Evolutionary conservation across 2,888 invertebrate species (phyloP).

Genomic region (Willowsia nigromaculata): DNA sequence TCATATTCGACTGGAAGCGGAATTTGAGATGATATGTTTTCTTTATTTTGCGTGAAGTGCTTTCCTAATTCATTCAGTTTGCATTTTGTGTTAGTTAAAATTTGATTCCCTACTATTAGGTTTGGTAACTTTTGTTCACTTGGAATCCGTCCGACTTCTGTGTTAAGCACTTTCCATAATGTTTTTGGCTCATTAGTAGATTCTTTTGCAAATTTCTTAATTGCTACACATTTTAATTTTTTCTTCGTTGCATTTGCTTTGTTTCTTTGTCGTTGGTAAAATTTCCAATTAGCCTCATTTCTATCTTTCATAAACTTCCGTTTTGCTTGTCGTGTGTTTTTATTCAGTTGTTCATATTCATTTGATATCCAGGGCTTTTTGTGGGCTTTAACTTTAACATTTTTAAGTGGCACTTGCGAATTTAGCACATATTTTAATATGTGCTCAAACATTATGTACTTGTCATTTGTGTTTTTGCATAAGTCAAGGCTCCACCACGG

Average conservation of each 20-base stretch:
- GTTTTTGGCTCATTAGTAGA: background rate
- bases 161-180: constrained; percentile 8
- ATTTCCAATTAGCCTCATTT: background rate
- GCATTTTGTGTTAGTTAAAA: background rate
- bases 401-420: background rate
- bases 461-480: background rate
- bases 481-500: constrained; percentile 19
- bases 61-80: background rate
- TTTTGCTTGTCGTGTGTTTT: background rate
- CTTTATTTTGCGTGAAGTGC: constrained; percentile 26
- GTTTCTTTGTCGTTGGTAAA: constrained; percentile 15
- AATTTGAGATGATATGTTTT: background rate
- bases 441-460: background rate
- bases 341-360: background rate
- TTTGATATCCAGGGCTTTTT: background rate
- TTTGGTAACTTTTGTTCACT: background rate
- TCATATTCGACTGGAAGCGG: background rate
- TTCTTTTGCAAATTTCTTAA: background rate
- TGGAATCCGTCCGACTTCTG: background rate
- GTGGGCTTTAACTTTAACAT: background rate
- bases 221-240: constrained; percentile 12
- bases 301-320: background rate
- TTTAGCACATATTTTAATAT: background rate
- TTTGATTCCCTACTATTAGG: background rate
- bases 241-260: background rate